These are phyloP conservation scores for Artibeus lituratus DNA, from an alignment of 2,797 vertebrate genomes.

Conservation along the genomic window DNA sequence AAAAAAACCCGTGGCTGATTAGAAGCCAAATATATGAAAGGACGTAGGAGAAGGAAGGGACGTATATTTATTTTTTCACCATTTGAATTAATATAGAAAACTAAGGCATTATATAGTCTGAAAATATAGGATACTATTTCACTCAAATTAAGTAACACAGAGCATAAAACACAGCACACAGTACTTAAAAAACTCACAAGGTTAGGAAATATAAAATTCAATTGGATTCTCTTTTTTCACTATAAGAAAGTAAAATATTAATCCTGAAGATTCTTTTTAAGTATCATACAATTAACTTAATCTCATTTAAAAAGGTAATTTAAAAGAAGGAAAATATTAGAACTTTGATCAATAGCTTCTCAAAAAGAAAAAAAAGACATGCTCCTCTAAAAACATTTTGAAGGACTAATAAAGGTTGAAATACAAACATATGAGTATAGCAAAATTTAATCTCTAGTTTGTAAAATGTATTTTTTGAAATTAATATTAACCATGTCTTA, in stretches of 20 bases:
- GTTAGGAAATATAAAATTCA: neutral
- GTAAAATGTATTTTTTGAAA: neutral
- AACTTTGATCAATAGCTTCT: neutral
- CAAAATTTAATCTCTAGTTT: neutral
- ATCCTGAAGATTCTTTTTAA: neutral
- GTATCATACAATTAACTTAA: neutral
- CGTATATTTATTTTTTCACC: neutral
- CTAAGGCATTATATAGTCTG: neutral
- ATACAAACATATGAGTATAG: neutral
- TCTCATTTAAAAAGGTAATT: conserved; percentile 1
- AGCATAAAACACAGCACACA: neutral
- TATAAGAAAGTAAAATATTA: neutral
- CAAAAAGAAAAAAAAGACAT: neutral
- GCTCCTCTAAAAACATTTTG: neutral
- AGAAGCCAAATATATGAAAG: neutral
- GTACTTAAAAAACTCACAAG: neutral
- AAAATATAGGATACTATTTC: neutral
- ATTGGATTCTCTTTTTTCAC: neutral
- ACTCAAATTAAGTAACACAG: neutral
- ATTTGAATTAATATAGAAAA: neutral
- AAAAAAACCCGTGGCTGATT: neutral
- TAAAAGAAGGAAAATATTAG: conserved; percentile 22
- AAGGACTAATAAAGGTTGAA: neutral
- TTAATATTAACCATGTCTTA: neutral
- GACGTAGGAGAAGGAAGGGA: neutral